phyloP scores from a whole-genome alignment of 1,140 invertebrate species.

The Yoshiicerus persimilis region DNA sequence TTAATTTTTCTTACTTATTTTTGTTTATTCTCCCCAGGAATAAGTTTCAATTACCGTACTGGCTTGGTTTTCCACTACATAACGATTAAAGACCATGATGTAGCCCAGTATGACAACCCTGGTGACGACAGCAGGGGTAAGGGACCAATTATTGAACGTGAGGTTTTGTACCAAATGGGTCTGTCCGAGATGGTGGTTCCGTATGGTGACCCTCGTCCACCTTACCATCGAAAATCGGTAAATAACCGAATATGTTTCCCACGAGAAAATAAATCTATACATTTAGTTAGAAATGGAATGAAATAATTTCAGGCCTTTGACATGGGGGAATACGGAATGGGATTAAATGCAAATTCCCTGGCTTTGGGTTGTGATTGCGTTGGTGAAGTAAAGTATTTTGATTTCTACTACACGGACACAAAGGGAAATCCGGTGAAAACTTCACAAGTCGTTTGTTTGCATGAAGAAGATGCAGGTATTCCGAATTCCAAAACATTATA shows the following conservation, averaged over 20 bases:
- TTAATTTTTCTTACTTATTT: too few relatives aligned
- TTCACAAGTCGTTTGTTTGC: constrained; percentile 43
- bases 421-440: constrained; percentile 39
- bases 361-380: constrained; percentile 44
- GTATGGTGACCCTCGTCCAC: constrained; percentile 45
- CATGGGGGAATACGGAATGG: constrained; percentile 32
- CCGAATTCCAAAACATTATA: too few relatives aligned
- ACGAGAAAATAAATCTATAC: too few relatives aligned
- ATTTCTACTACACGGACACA: constrained; percentile 32
- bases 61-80: constrained; percentile 43
- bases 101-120: background rate
- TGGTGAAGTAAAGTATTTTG: constrained; percentile 43
- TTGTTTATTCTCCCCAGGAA: too few relatives aligned
- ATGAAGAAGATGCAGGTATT: constrained; percentile 44
- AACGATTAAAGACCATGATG: constrained; percentile 34
- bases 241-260: too few relatives aligned
- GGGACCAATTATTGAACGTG: too few relatives aligned
- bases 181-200: constrained; percentile 43
- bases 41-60: constrained; percentile 44
- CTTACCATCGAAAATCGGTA: constrained; percentile 44
- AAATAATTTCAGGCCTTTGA: background rate
- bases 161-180: constrained; percentile 38
- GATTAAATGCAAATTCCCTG: constrained; percentile 43
- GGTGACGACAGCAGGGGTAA: background rate
- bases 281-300: too few relatives aligned